Base-by-base conservation (phyloP, 2,888 invertebrate genomes). In the Caenorhabditis angaria region DNA sequence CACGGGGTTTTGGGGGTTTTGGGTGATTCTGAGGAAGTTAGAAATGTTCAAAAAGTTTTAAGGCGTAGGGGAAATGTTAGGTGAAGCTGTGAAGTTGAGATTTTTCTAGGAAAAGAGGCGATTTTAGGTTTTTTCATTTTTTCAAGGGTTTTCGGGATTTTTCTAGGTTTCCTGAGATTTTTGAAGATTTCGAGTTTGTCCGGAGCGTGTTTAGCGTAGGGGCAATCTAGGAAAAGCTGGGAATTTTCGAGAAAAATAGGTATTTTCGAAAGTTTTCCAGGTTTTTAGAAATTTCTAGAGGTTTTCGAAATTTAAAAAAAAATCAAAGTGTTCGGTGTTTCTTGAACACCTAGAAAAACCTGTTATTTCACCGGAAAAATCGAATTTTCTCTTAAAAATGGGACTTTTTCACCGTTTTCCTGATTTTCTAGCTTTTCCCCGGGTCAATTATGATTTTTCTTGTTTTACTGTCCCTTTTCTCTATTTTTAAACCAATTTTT, bases 181-280 rank as follows among this genome's bases (percentile, higher is more conserved):
- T n/a, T n/a, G n/a, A n/a, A n/a, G n/a, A n/a, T n/a, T n/a, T n/a
- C n/a, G n/a, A n/a, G n/a, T n/a, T n/a, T n/a, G n/a, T n/a, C n/a
- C n/a, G n/a, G n/a, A n/a, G n/a, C n/a, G n/a, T n/a, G 65, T 57
- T 70, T 61, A 65, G 61, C 24, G 70, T 61, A 24, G 61, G 70
- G 2, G 64, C 60, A 63, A 69, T 69, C 63, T 68, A 59, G 32
- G 58, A 65, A 58, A 22, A 27, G 32, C 32, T 35, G n/a, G n/a
- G n/a, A n/a, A n/a, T n/a, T n/a, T n/a, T n/a, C n/a, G n/a, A n/a
- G n/a, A n/a, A n/a, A n/a, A n/a, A n/a, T n/a, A n/a, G n/a, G n/a
- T n/a, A n/a, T n/a, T n/a, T n/a, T n/a, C n/a, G n/a, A n/a, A n/a
- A n/a, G n/a, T n/a, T n/a, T n/a, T n/a, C n/a, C n/a, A n/a, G n/a